A percentile compares a stretch with the other conserved stretches of the same genome.
Conservation (phyloP, 2,797 vertebrate genomes). For the Harpagifer antarcticus region DNA sequence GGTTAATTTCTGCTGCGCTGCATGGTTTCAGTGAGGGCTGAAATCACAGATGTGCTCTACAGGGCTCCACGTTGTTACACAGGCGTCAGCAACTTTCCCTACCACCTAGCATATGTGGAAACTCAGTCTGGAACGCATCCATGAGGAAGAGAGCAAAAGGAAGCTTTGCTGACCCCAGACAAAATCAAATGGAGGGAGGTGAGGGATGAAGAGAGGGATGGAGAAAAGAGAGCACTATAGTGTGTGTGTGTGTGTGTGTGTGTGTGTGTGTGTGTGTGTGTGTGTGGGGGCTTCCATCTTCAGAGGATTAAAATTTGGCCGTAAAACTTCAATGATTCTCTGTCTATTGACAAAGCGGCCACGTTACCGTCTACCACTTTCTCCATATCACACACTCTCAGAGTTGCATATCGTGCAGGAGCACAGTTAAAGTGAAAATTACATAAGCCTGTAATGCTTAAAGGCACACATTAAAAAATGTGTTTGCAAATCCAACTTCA, state of each 20-base stretch:
- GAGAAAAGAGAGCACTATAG: conserved; percentile 32
- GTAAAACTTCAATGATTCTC: conserved; percentile 74
- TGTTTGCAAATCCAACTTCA: conserved; percentile 1
- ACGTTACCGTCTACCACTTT: conserved; percentile 41
- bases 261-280: too few relatives aligned
- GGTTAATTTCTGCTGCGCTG: conserved; percentile 68
- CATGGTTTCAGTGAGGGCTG: conserved; percentile 70
- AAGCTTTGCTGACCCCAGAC: conserved; percentile 84
- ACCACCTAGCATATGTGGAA: conserved; percentile 82
- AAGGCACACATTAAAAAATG: neutral
- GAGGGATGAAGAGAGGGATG: conserved; percentile 68
- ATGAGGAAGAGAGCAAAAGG: conserved; percentile 74
- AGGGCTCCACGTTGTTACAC: conserved; percentile 79
- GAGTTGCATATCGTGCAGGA: conserved; percentile 14
- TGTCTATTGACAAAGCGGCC: conserved; percentile 62
- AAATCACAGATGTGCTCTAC: conserved; percentile 86
- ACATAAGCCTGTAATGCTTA: neutral
- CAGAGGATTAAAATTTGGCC: conserved; percentile 67
- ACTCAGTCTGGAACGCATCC: conserved; percentile 80
- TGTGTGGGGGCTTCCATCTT: conserved; percentile 44
- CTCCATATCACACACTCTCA: conserved; percentile 36
- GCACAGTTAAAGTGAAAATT: conserved; percentile 22
- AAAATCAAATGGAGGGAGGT: conserved; percentile 79
- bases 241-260: too few relatives aligned
- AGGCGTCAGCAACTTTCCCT: conserved; percentile 82